Evolutionary conservation across 2,888 invertebrate genomes (phyloP).

Genomic region (Drosophila vallismaia): DNA sequence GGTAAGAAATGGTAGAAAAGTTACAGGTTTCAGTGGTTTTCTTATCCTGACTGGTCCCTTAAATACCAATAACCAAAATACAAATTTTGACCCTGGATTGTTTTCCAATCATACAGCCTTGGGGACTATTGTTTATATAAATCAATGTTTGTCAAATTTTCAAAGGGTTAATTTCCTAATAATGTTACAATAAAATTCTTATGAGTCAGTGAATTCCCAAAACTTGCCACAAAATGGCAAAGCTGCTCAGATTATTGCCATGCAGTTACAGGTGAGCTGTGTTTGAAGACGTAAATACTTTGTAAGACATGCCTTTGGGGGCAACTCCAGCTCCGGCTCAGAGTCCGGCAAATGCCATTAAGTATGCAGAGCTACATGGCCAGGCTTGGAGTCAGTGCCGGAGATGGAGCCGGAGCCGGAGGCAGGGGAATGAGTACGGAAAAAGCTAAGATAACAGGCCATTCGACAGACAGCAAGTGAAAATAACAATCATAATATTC

Average conservation of each 20-base stretch:
- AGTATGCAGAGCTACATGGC: slow-evolving; percentile 36
- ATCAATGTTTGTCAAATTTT: background rate
- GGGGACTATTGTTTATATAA: background rate
- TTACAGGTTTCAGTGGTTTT: too few relatives aligned
- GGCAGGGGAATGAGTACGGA: background rate
- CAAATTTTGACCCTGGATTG: too few relatives aligned
- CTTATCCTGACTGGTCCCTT: too few relatives aligned
- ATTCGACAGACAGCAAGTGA: slow-evolving; percentile 66
- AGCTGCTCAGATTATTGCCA: slow-evolving; percentile 39
- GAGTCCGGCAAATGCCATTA: slow-evolving; percentile 27
- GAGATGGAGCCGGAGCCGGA: background rate
- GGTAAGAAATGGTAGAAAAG: too few relatives aligned
- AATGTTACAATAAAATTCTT: slow-evolving; percentile 5
- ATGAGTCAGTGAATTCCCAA: slow-evolving; percentile 13
- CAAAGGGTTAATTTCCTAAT: background rate
- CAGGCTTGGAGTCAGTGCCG: background rate
- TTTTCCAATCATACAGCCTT: too few relatives aligned
- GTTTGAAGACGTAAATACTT: slow-evolving; percentile 59
- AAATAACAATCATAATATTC: slow-evolving; percentile 79
- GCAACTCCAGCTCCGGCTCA: slow-evolving; percentile 18
- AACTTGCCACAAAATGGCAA: slow-evolving; percentile 15
- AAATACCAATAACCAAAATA: too few relatives aligned
- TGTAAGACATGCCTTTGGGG: slow-evolving; percentile 61
- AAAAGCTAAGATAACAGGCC: slow-evolving; percentile 45
- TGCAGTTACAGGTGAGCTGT: slow-evolving; percentile 68